Evolutionary conservation across 2,888 invertebrate genomes (phyloP).

Genomic region (Byasa hedistus): DNA sequence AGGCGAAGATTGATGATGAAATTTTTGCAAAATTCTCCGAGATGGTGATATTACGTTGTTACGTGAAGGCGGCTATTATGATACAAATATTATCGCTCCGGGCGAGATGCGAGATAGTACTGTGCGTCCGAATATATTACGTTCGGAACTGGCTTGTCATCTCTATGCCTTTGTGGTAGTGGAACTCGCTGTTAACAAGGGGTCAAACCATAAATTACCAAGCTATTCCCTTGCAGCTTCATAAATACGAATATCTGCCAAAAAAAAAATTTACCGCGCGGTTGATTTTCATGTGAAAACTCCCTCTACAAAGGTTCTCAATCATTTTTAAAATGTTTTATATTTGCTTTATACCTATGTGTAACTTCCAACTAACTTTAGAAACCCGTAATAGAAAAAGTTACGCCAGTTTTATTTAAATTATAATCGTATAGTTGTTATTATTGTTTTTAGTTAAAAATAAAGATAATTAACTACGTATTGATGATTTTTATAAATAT

Average conservation of each 20-base stretch:
- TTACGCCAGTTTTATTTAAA: no score
- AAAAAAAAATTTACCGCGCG: not conserved
- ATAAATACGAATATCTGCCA: not conserved
- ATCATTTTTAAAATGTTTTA: no score
- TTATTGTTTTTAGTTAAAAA: no score
- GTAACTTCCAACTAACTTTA: no score
- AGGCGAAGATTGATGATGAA: constrained; percentile 62
- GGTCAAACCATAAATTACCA: constrained; percentile 21
- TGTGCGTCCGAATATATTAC: constrained; percentile 29
- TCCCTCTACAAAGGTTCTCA: no score
- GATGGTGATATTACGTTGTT: constrained; percentile 54
- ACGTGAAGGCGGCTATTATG: constrained; percentile 52
- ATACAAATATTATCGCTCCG: constrained; percentile 52
- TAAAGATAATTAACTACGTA: no score
- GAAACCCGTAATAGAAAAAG: no score
- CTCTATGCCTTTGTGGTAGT: constrained; percentile 42
- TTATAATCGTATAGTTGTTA: no score
- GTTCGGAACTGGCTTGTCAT: constrained; percentile 57
- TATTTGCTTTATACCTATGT: no score
- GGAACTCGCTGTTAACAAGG: constrained; percentile 34
- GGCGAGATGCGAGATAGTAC: constrained; percentile 48
- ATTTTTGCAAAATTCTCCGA: constrained; percentile 47
- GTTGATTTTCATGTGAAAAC: not conserved
- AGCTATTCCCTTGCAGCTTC: constrained; percentile 4
- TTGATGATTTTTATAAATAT: no score